Percentiles rank a stretch among this genome's conserved stretches.
Evolutionary conservation across 37 sponge, comb jelly and placozoan species (phyloP).

Genomic region (Spongilla lacustris): DNA sequence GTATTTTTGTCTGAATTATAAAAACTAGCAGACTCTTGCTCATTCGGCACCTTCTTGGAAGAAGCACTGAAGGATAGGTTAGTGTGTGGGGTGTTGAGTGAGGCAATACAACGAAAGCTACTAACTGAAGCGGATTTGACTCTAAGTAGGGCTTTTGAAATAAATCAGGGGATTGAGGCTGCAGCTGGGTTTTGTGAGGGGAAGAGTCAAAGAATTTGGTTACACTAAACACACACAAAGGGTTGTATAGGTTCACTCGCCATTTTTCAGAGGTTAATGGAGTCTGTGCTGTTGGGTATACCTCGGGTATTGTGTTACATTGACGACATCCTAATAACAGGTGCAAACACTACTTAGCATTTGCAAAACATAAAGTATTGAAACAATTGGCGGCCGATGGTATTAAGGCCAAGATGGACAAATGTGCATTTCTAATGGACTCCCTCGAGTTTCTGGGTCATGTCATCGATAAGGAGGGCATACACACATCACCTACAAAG

Average conservation of each 20-base stretch:
- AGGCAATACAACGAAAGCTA: constrained; percentile 4
- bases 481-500: constrained; percentile 22
- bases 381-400: not conserved
- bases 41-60: constrained; percentile 14
- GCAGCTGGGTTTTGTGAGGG: not conserved
- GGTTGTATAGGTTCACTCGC: constrained; percentile 22
- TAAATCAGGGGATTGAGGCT: constrained; percentile 16
- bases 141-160: not conserved
- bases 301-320: constrained; percentile 29
- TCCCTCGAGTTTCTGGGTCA: constrained; percentile 41
- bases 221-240: constrained; percentile 56
- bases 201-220: not conserved
- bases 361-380: constrained; percentile 29
- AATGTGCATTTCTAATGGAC: constrained; percentile 17
- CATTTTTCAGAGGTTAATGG: constrained; percentile 17
- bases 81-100: constrained; percentile 6
- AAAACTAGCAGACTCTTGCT: not conserved
- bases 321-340: constrained; percentile 45
- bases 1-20: constrained; percentile 7
- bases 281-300: constrained; percentile 15
- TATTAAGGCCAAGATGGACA: not conserved
- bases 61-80: constrained; percentile 11
- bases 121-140: constrained; percentile 18
- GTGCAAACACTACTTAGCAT: constrained; percentile 15
- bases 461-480: constrained; percentile 9